Evolutionary conservation across 2,888 invertebrate genomes (phyloP).

Genomic region (Tineola bisselliella): DNA sequence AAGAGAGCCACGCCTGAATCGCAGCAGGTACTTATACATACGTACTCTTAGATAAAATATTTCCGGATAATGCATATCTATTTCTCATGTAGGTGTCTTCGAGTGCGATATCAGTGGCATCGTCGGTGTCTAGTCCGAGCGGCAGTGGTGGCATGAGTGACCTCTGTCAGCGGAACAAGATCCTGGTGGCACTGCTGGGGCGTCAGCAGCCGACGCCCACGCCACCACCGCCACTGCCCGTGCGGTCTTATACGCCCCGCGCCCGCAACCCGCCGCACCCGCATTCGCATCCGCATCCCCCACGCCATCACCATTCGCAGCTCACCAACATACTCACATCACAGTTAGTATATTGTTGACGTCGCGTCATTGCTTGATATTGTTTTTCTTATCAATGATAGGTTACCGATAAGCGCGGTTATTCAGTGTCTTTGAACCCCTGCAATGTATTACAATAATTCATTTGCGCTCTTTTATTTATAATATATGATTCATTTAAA

Average conservation of each 20-base stretch:
- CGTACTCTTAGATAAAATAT: background rate
- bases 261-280: constrained; percentile 22
- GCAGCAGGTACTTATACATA: constrained; percentile 44
- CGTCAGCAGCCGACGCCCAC: constrained; percentile 76
- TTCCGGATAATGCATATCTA: background rate
- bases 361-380: constrained; percentile 2
- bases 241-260: constrained; percentile 29
- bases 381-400: constrained; percentile 17
- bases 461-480: background rate
- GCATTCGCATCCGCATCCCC: constrained; percentile 22
- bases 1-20: constrained; percentile 62
- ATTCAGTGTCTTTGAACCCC: constrained; percentile 14
- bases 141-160: constrained; percentile 64
- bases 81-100: constrained; percentile 59
- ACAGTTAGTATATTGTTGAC: constrained; percentile 19
- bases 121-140: constrained; percentile 42
- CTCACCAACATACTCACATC: constrained; percentile 37
- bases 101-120: constrained; percentile 61
- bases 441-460: background rate
- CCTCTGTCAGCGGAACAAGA: constrained; percentile 84
- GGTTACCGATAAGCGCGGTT: constrained; percentile 21
- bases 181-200: constrained; percentile 84
- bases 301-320: constrained; percentile 33
- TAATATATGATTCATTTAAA: no score
- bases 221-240: constrained; percentile 74